Evolutionary conservation across 1,140 invertebrate species (phyloP).

Genomic region (Drosophila tani): DNA sequence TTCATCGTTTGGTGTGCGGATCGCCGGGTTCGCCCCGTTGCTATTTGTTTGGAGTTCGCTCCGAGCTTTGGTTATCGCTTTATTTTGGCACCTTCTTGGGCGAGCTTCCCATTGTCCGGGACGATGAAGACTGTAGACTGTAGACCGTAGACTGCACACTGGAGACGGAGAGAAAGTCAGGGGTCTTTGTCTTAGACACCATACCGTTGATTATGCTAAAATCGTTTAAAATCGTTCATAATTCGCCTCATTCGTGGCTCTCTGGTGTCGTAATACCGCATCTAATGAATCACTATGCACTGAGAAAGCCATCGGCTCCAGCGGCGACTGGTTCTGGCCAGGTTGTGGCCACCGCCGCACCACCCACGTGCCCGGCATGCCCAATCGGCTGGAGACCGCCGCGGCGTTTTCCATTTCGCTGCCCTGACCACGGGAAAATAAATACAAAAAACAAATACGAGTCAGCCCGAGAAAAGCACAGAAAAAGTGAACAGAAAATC

Average conservation of each 20-base stretch:
- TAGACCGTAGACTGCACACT: slow-evolving; percentile 2
- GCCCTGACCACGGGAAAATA: slow-evolving; percentile 57
- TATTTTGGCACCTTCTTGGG: slow-evolving; percentile 72
- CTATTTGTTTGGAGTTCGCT: slow-evolving; percentile 36
- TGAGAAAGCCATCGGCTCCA: slow-evolving; percentile 35
- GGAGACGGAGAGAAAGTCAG: slow-evolving; percentile 55
- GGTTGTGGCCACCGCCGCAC: slow-evolving; percentile 9
- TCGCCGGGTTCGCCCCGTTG: slow-evolving; percentile 31
- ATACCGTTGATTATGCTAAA: slow-evolving; percentile 69
- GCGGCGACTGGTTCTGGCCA: slow-evolving; percentile 51
- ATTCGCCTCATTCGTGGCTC: slow-evolving; percentile 32
- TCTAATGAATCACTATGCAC: slow-evolving; percentile 45
- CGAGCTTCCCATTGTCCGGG: slow-evolving; percentile 44
- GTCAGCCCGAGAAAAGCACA: slow-evolving; percentile 44
- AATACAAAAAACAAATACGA: slow-evolving; percentile 35
- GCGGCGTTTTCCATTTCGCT: slow-evolving; percentile 74
- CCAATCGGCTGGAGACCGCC: slow-evolving; percentile 30
- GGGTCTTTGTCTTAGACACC: slow-evolving; percentile 55
- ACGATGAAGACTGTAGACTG: background rate
- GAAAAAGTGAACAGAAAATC: slow-evolving; percentile 68
- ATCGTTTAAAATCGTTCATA: slow-evolving; percentile 73
- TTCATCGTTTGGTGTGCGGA: slow-evolving; percentile 35
- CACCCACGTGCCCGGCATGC: slow-evolving; percentile 72
- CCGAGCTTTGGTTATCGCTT: slow-evolving; percentile 28
- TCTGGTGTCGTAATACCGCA: slow-evolving; percentile 61